phyloP scores from a whole-genome alignment of 2,888 invertebrate species.

The Drosophila maculinotata region DNA sequence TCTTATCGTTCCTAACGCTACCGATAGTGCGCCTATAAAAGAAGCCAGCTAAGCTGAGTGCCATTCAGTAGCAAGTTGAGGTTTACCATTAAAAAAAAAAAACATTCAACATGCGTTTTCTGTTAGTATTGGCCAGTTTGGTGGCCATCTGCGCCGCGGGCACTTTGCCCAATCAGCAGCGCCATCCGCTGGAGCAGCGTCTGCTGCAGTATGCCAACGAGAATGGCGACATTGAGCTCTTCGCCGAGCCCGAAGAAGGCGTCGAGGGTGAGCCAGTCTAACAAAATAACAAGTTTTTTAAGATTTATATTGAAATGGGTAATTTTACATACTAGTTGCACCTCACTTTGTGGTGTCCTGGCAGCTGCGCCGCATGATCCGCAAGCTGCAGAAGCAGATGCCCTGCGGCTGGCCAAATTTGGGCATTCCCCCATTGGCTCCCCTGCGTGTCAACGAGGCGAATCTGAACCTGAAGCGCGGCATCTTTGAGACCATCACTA shows the following conservation, averaged over 20 bases:
- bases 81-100: constrained; percentile 23
- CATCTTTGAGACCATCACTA: constrained; percentile 73
- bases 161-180: constrained; percentile 44
- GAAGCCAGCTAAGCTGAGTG: constrained; percentile 22
- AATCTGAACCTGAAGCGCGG: constrained; percentile 62
- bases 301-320: background rate
- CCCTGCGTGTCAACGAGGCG: constrained; percentile 63
- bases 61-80: constrained; percentile 60
- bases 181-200: constrained; percentile 51
- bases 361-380: constrained; percentile 76
- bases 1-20: constrained; percentile 30
- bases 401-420: constrained; percentile 75
- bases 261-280: constrained; percentile 63
- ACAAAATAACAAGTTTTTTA: background rate
- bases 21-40: constrained; percentile 67
- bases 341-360: constrained; percentile 78
- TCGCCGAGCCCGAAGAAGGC: constrained; percentile 59
- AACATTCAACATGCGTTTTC: constrained; percentile 71
- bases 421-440: constrained; percentile 81
- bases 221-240: constrained; percentile 70
- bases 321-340: constrained; percentile 49
- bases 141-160: constrained; percentile 71
- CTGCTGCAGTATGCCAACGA: constrained; percentile 51
- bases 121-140: constrained; percentile 74
- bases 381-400: constrained; percentile 78